Percentiles rank a stretch among this genome's conserved stretches.
Evolutionary conservation across 2,797 vertebrate species (phyloP).

Genomic region (Lutjanus argentimaculatus): DNA sequence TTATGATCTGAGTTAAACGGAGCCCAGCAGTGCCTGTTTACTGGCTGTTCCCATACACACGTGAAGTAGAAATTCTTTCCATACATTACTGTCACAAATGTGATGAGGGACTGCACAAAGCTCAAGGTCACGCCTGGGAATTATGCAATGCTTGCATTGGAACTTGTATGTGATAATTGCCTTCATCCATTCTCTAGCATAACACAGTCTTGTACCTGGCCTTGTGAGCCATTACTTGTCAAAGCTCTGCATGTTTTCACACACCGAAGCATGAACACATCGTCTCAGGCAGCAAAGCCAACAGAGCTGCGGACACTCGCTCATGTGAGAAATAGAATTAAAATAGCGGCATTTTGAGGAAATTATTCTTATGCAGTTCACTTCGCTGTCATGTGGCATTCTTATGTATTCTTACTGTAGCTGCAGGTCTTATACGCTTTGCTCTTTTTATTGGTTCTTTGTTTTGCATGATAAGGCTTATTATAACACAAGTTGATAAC

Average conservation of each 20-base stretch:
- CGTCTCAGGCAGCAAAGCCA: background rate
- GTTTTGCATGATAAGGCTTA: slow-evolving; percentile 3
- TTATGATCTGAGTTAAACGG: background rate
- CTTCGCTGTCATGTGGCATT: background rate
- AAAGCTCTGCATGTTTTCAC: slow-evolving; percentile 41
- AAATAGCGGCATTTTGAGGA: slow-evolving; percentile 23
- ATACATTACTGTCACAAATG: slow-evolving; percentile 32
- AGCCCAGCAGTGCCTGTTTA: background rate
- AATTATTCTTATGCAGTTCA: slow-evolving; percentile 4
- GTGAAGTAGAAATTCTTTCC: slow-evolving; percentile 23
- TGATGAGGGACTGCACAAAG: slow-evolving; percentile 8
- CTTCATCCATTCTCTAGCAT: slow-evolving; percentile 26
- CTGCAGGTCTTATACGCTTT: slow-evolving; percentile 1
- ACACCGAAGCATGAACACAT: slow-evolving; percentile 20
- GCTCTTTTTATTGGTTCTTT: background rate
- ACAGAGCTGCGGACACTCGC: slow-evolving; percentile 11
- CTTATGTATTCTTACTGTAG: background rate
- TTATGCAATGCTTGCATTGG: slow-evolving; percentile 19
- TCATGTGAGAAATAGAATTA: slow-evolving; percentile 4
- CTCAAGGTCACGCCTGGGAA: slow-evolving; percentile 32
- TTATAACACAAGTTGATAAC: slow-evolving; percentile 1
- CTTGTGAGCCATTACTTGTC: slow-evolving; percentile 29
- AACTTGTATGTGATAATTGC: slow-evolving; percentile 42
- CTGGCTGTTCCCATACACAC: background rate
- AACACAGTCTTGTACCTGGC: slow-evolving; percentile 6